Percentiles rank a stretch among this genome's conserved stretches.
Conservation (phyloP, 2,888 invertebrate species). For the Sphaerophoria rueppellii region DNA sequence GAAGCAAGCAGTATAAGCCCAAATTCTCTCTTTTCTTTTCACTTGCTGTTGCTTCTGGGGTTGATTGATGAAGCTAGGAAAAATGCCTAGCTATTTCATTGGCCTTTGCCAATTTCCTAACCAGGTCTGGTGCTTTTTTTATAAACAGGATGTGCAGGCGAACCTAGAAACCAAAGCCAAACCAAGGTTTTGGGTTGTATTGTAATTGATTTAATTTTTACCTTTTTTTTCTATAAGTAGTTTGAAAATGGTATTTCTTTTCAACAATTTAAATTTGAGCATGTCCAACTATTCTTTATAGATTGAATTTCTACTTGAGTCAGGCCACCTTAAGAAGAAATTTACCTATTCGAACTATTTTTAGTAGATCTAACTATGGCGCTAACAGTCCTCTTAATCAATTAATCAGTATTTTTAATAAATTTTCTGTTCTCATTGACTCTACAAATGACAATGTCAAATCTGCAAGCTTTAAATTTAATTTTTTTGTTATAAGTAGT, state of each 20-base stretch:
- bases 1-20: conserved; percentile 33
- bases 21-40: conserved; percentile 25
- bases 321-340: too few relatives aligned
- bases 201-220: neutral
- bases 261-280: too few relatives aligned
- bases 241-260: neutral
- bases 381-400: too few relatives aligned
- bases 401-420: too few relatives aligned
- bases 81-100: conserved; percentile 67
- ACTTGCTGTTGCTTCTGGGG: conserved; percentile 18
- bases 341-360: too few relatives aligned
- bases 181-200: neutral
- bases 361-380: too few relatives aligned
- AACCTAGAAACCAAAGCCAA: neutral
- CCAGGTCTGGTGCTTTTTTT: conserved; percentile 19
- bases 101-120: conserved; percentile 59
- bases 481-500: too few relatives aligned
- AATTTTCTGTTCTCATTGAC: too few relatives aligned
- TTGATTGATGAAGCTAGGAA: conserved; percentile 70
- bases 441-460: too few relatives aligned
- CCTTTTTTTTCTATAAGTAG: neutral
- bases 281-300: too few relatives aligned
- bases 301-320: too few relatives aligned
- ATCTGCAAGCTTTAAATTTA: too few relatives aligned
- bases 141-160: neutral